Base-by-base conservation (phyloP, 2,888 invertebrate genomes). In the Rhodophaea formosa region DNA sequence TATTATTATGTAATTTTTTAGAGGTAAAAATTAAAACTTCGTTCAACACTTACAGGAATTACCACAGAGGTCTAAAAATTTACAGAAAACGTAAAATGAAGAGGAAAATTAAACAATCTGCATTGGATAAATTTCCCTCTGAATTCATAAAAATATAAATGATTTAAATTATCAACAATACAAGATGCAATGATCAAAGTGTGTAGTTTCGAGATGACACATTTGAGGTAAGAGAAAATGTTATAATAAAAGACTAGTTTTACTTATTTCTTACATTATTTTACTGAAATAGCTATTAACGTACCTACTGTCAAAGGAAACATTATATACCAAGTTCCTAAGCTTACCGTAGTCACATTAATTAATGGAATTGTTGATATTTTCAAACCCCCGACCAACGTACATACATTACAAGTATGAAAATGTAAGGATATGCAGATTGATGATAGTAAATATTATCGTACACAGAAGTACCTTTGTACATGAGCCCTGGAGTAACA, bases 161-260 rank as follows among this genome's bases (percentile, higher is more conserved):
- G 23, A 23, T 23, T 23, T 3, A 23, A 5, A 23, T 23, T 23
- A n/a, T n/a, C 5, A 23, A 23, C 23, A 23, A 23, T 23, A 23
- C 23, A 23, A 23, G 23, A 23, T 23, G 23, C 23, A 23, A 23
- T 3, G 3, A 12, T 39, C 12, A 12, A 10, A 39, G 10, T 39
- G n/a, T 39, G 39, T 39, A 39, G 39, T 39, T 39, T 39, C 12
- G 1, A 35, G 8, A 35, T 39, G 39, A n/a, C n/a, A 49, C 0
- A 15, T 15, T 10, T 15, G 49, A 49, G 49, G 49, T 49, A 49
- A 32, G 15, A 30, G 10, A 46, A n/a, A 49, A 15, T 12, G 32
- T 49, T 32, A 15, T 32, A 49, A 49, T 12, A 49, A 8, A 49
- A 32, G 73, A 62, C 61, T 61, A 64, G 72, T 68, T 71, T 70